A percentile compares a stretch with the other conserved stretches of the same genome.
Evolutionary conservation across 2,888 invertebrate species (phyloP).

Genomic region (Anthoptus insignis): DNA sequence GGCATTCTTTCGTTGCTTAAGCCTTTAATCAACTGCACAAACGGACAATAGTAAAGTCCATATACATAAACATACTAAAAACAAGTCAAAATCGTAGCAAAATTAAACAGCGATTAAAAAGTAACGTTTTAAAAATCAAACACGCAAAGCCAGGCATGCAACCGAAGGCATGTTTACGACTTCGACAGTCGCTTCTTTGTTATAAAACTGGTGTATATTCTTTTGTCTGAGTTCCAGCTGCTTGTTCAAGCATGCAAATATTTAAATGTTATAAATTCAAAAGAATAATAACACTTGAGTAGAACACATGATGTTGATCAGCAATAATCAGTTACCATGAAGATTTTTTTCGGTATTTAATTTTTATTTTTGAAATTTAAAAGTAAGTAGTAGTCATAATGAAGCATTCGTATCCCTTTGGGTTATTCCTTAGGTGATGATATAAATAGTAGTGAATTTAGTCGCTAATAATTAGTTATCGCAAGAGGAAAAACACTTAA

Average conservation of each 20-base stretch:
- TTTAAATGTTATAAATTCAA: constrained; percentile 11
- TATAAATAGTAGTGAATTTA: too few species aligned
- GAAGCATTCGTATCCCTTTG: too few species aligned
- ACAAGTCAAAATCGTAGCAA: not conserved
- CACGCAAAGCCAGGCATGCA: constrained; percentile 28
- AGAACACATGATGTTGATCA: constrained; percentile 21
- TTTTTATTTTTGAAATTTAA: too few species aligned
- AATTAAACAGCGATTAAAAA: not conserved
- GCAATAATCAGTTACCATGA: not conserved
- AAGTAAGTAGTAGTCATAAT: too few species aligned
- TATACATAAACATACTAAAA: not conserved
- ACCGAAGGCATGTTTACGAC: constrained; percentile 14
- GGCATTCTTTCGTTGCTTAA: too few species aligned
- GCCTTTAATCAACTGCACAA: too few species aligned
- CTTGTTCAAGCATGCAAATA: constrained; percentile 29
- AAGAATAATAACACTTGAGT: constrained; percentile 37
- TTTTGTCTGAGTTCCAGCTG: constrained; percentile 28
- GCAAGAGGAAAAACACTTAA: too few species aligned
- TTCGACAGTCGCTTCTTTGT: constrained; percentile 38
- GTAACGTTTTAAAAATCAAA: not conserved
- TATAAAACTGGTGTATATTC: constrained; percentile 17
- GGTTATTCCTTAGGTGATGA: too few species aligned
- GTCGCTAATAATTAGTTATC: too few species aligned
- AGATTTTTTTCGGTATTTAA: constrained; percentile 16
- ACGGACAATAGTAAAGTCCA: too few species aligned